These are phyloP conservation scores for Macquaria australasica DNA, from an alignment of 2,113 vertebrate genomes.

Conservation along the genomic window DNA sequence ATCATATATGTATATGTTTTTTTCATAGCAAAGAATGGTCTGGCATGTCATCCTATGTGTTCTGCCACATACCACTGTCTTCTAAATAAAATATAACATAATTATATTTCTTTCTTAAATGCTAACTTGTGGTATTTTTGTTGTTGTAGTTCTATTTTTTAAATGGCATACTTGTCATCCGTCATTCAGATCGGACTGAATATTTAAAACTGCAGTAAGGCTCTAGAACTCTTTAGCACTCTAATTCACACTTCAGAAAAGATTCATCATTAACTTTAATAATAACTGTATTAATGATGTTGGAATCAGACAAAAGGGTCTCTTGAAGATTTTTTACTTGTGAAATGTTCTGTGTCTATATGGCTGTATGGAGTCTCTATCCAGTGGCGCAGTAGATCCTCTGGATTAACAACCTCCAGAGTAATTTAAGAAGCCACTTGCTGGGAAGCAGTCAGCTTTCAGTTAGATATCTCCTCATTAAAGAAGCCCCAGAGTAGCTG, in stretches of 20 bases:
- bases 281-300: not conserved
- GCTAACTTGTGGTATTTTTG: not conserved
- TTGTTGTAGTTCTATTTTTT: not conserved
- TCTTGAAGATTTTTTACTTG: not conserved
- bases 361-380: not conserved
- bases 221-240: not conserved
- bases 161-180: not conserved
- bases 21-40: not conserved
- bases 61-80: not conserved
- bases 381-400: constrained; percentile 3
- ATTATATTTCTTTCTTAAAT: not conserved
- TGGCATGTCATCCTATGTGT: not conserved
- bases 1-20: too few species aligned
- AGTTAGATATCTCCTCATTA: constrained; percentile 52
- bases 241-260: not conserved
- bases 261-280: not conserved
- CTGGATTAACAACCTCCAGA: constrained; percentile 47
- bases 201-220: not conserved
- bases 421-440: constrained; percentile 54
- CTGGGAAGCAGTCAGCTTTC: constrained; percentile 31
- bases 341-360: constrained; percentile 6
- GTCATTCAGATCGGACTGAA: not conserved
- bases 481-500: constrained; percentile 18
- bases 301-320: not conserved
- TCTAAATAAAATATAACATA: not conserved